Conservation (phyloP, 2,888 invertebrate species). For the Tricholauxania praeusta region DNA sequence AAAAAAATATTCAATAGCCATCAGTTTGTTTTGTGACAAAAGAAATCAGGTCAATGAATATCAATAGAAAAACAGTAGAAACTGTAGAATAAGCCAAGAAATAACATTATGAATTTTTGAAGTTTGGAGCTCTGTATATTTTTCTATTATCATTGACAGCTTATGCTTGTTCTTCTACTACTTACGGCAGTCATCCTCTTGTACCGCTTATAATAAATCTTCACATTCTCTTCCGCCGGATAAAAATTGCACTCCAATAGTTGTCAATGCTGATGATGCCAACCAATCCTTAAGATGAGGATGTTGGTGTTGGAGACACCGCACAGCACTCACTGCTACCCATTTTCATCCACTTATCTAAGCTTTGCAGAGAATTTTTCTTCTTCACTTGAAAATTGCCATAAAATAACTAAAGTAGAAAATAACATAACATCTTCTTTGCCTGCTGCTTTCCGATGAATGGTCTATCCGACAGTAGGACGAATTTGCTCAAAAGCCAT, state of each 20-base stretch:
- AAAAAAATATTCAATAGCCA: background rate
- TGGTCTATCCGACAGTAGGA: too few species aligned
- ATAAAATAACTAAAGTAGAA: slow-evolving; percentile 14
- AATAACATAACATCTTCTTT: background rate
- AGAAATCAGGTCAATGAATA: slow-evolving; percentile 20
- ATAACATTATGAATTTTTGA: background rate
- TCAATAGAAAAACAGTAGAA: background rate
- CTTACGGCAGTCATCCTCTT: background rate
- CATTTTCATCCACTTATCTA: slow-evolving; percentile 14
- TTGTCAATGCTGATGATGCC: too few species aligned
- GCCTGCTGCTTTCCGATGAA: too few species aligned
- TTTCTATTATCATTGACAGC: slow-evolving; percentile 3
- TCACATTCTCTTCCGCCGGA: slow-evolving; percentile 16
- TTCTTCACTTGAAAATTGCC: too few species aligned
- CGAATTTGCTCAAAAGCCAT: too few species aligned
- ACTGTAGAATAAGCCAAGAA: background rate
- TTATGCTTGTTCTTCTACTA: background rate
- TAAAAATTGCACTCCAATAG: slow-evolving; percentile 27
- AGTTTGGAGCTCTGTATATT: background rate
- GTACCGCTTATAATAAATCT: slow-evolving; percentile 4
- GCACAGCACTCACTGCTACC: background rate
- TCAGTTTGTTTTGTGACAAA: background rate
- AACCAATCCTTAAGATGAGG: too few species aligned
- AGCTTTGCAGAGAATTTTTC: too few species aligned
- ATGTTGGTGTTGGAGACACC: background rate